A percentile compares a stretch with the other conserved stretches of the same genome.
Conservation (phyloP, 35 echinoderm and acorn worm genomes). For the Acanthaster planci region DNA sequence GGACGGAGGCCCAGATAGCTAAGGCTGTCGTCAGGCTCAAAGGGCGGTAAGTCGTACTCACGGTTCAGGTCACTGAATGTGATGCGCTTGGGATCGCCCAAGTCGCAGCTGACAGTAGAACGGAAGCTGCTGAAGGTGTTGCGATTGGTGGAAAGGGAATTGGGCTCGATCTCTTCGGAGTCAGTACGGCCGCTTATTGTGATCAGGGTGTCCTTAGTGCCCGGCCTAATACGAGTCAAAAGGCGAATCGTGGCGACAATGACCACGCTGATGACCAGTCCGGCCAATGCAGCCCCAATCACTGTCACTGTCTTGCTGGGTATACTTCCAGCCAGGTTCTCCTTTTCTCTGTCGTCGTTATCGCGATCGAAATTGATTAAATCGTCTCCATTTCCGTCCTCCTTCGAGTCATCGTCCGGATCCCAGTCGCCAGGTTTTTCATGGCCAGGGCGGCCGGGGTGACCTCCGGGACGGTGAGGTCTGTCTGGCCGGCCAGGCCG, state of each 20-base stretch:
- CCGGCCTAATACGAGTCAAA: not conserved
- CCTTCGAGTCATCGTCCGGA: slow-evolving; percentile 2
- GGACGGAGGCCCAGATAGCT: slow-evolving; percentile 36
- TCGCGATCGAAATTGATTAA: not conserved
- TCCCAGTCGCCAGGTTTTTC: not conserved
- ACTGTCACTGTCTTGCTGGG: not conserved
- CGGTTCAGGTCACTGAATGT: slow-evolving; percentile 22
- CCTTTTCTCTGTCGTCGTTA: not conserved
- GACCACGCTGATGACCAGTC: slow-evolving; percentile 5
- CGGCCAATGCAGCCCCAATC: not conserved
- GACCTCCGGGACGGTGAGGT: not conserved
- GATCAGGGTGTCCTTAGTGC: slow-evolving; percentile 12
- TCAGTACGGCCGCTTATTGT: slow-evolving; percentile 4
- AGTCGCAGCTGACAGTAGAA: not conserved
- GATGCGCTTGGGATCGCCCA: not conserved
- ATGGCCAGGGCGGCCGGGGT: not conserved
- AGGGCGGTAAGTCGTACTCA: slow-evolving; percentile 26
- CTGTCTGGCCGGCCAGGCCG: not conserved
- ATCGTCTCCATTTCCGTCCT: not conserved
- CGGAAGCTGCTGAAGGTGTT: slow-evolving; percentile 8
- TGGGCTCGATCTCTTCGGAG: not conserved
- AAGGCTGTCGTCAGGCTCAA: slow-evolving; percentile 13
- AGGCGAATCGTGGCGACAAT: not conserved
- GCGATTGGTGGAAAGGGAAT: not conserved
- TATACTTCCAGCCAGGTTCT: not conserved